Percentiles rank a stretch among this genome's conserved stretches.
These are phyloP conservation scores for Cololabis saira DNA, from an alignment of 2,113 vertebrate species.

Conservation along the genomic window DNA sequence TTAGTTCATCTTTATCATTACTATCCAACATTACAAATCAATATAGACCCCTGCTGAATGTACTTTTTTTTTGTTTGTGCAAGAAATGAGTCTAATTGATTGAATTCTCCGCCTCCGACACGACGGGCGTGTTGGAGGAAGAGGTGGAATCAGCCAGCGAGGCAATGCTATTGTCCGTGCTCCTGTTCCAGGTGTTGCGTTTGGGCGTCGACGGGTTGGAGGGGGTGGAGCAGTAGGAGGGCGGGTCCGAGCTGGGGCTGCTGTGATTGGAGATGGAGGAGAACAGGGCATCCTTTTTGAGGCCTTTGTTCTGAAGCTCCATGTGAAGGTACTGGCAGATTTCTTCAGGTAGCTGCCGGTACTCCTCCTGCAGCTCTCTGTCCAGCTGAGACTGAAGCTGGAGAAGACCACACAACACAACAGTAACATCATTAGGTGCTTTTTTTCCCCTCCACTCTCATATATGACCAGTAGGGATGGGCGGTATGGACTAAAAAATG, in stretches of 20 bases:
- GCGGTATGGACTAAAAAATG: too few species aligned
- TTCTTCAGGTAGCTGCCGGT: constrained; percentile 79
- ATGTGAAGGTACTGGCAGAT: constrained; percentile 82
- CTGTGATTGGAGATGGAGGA: constrained; percentile 68
- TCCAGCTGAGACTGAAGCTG: constrained; percentile 81
- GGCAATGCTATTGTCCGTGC: constrained; percentile 68
- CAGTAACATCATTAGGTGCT: background rate
- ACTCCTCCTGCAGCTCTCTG: constrained; percentile 77
- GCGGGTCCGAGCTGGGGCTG: constrained; percentile 68
- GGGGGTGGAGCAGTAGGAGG: constrained; percentile 82
- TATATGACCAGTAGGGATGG: too few species aligned
- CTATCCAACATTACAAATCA: constrained; percentile 55
- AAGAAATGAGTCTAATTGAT: constrained; percentile 49
- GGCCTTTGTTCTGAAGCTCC: constrained; percentile 79
- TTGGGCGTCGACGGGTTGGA: constrained; percentile 67
- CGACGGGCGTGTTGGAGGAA: constrained; percentile 67
- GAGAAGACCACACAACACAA: background rate
- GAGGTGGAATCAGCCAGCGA: constrained; percentile 71
- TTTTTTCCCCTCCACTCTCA: too few species aligned
- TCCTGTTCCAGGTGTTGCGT: constrained; percentile 62
- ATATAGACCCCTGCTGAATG: constrained; percentile 49
- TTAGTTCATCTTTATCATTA: constrained; percentile 62
- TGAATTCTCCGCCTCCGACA: constrained; percentile 70
- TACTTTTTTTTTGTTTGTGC: constrained; percentile 46
- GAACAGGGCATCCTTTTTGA: constrained; percentile 56